Evolutionary conservation across 64 coral and sea anemone genomes (phyloP), one percentile per base, ranked within the genome.

Genomic region (Dendronephthya gigantea): DNA sequence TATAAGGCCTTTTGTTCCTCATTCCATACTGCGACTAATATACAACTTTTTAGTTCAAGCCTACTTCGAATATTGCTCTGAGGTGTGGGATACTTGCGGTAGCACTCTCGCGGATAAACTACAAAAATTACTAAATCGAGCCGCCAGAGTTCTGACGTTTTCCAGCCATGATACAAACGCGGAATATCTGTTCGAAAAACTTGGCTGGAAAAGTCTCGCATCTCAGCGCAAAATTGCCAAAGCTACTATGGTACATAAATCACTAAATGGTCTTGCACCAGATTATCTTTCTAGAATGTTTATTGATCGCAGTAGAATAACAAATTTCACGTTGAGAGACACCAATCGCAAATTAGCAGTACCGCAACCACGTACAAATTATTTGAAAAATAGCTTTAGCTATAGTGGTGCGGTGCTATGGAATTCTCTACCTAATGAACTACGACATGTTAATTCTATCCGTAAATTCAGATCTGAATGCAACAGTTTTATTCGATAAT

Each of bases 201-300:
- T 84, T 29, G 41, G 82, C 22, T 84, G 82, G 82, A 47, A 40
- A 50, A 45, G 47, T 28, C 41, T 84, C 15, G 11, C 14, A 47
- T 40, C 37, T 39, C 82, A 50, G 47, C 82, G 82, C 30, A 35
- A 28, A 50, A 50, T 50, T 22, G 13, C 36, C 12, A 84, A 17
- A 28, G 82, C 82, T 43, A 35, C 41, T 14, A 84, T 84, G 82
- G 82, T 84, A 16, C 47, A 39, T 43, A 84, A 84, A 40, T 84
- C 36, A 45, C 30, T 84, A 19, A 84, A 45, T 50, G 82, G 33
- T 28, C 35, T 84, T 19, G 82, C 41, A 30, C 47, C 47, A 27
- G 82, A 84, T 39, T 19, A 84, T 50, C 27, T 84, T 15, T 9
- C 37, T 1, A 23, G 11, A 45, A 45, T 45, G 41, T 45, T 45